Evolutionary conservation across 2,113 vertebrate species (phyloP), one percentile per base, ranked within the genome.

Genomic region (Columbina picui): DNA sequence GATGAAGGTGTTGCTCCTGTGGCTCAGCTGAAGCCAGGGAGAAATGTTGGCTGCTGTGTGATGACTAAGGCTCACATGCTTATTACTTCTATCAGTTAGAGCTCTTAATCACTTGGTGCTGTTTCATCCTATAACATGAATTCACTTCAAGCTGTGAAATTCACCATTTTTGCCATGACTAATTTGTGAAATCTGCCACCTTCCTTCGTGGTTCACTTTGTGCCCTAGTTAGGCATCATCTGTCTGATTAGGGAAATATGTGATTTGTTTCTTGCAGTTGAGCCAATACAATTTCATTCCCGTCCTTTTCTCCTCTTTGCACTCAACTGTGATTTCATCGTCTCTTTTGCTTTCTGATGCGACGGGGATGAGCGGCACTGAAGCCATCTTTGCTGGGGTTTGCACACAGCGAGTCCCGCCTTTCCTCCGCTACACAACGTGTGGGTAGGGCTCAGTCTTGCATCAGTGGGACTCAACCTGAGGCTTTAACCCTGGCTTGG

Each of bases 81-180:
- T 92, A 89, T 94, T 87, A 73, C 90, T 94, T 73, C 89, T 95
- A 93, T 87, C 96, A 77, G 94, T 91, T 67, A 81, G 68, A 96
- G 70, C 80, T 82, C 74, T 94, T 95, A 92, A 97, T 96, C 94
- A 93, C 84, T 89, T 75, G 86, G 64, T 85, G 94, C 85, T 95
- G 96, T 81, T 95, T 95, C 93, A 92, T 95, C 84, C 90, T 77
- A 63, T 84, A 89, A 78, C 55, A 21, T 74, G 87, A 89, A 82
- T 91, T 85, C 93, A 53, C 81, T 77, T 86, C 86, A 96, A 96
- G 93, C 94, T 95, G 95, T 92, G 91, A 96, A 98, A 98, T 91
- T 92, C 93, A 88, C 92, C 91, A 47, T 89, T 96, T 97, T 90
- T 95, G 74, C 96, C 94, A 84, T 53, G 83, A 92, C 93, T 95